Conservation (phyloP, 2,797 vertebrate genomes). For the Chloroceryle inda region DNA sequence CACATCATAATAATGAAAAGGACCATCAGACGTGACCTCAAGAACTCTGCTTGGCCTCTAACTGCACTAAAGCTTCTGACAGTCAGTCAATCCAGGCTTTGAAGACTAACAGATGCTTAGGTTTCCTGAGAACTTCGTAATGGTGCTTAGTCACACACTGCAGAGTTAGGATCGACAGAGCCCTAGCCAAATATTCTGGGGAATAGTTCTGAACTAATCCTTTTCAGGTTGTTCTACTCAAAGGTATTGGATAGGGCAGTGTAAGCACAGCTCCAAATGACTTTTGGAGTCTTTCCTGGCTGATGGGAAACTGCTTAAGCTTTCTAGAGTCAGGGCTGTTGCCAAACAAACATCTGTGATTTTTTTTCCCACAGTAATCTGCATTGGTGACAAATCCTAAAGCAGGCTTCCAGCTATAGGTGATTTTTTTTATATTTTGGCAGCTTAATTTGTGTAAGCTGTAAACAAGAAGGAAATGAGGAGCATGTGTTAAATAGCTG, state of each 20-base stretch:
- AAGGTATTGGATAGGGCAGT: not conserved
- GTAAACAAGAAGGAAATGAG: not conserved
- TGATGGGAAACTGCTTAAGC: slow-evolving; percentile 27
- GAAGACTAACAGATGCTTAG: slow-evolving; percentile 2
- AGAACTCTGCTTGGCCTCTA: not conserved
- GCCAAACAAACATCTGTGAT: not conserved
- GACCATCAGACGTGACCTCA: not conserved
- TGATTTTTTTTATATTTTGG: not conserved
- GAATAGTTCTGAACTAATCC: slow-evolving; percentile 31
- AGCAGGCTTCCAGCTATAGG: not conserved
- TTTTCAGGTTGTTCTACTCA: slow-evolving; percentile 34
- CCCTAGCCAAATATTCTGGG: slow-evolving; percentile 36
- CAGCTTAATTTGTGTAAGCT: not conserved
- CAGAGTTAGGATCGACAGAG: not conserved
- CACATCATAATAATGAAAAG: not conserved
- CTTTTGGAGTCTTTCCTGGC: slow-evolving; percentile 46
- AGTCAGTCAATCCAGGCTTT: slow-evolving; percentile 32
- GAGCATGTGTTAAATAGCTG: not conserved
- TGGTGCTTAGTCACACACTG: slow-evolving; percentile 62
- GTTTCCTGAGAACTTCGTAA: slow-evolving; percentile 33
- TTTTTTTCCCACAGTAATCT: not conserved
- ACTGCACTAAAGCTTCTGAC: not conserved
- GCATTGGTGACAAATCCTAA: not conserved
- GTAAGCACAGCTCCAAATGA: slow-evolving; percentile 7
- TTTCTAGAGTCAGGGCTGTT: slow-evolving; percentile 27